These are phyloP conservation scores for Lepus europaeus DNA, from an alignment of 2,113 vertebrate species.

Conservation along the genomic window DNA sequence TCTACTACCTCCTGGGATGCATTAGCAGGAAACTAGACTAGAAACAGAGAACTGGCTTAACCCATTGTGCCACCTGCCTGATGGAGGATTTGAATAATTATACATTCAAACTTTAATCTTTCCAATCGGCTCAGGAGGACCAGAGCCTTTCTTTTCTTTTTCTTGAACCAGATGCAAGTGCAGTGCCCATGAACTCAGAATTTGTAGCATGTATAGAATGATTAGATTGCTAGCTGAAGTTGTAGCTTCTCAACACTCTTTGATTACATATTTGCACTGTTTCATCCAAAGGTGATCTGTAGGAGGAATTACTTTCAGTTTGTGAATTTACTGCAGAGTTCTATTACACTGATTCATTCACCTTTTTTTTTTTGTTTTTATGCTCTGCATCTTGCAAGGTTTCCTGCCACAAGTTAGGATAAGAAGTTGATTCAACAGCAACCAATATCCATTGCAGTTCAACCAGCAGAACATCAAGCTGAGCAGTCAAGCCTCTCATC, in stretches of 20 bases:
- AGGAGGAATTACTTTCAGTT: conserved; percentile 28
- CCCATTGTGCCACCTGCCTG: too few species aligned
- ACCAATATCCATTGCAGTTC: background rate
- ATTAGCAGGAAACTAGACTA: too few species aligned
- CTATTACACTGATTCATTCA: background rate
- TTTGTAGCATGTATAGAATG: background rate
- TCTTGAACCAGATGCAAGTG: background rate
- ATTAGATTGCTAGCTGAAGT: background rate
- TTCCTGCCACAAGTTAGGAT: background rate
- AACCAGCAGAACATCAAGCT: background rate
- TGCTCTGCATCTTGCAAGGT: background rate
- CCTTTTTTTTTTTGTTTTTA: background rate
- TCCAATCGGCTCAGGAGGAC: background rate
- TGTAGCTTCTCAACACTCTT: background rate
- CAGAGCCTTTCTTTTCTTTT: background rate
- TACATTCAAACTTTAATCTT: background rate
- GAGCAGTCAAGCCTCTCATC: background rate
- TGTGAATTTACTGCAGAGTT: conserved; percentile 38
- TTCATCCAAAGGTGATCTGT: background rate
- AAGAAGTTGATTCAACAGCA: background rate
- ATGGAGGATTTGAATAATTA: conserved; percentile 1
- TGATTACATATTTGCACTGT: background rate
- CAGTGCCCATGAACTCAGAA: background rate
- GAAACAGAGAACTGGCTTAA: too few species aligned
- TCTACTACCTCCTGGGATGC: too few species aligned